phyloP scores from a whole-genome alignment of 2,797 vertebrate genomes.

The Thamnophis elegans region DNA sequence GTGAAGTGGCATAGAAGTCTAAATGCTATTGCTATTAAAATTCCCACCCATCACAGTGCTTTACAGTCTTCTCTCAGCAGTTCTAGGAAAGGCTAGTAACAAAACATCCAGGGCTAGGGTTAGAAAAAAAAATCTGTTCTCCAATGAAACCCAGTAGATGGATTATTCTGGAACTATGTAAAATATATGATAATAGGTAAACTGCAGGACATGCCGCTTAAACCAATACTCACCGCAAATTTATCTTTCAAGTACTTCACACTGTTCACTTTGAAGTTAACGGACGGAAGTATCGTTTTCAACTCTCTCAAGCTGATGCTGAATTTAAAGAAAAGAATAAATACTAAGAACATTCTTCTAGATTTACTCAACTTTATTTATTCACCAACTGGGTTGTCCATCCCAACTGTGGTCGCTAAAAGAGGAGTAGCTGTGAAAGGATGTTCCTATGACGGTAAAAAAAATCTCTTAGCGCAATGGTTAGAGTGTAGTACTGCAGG shows the following conservation, averaged over 20 bases:
- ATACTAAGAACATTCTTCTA: background rate
- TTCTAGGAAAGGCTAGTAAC: too few species aligned
- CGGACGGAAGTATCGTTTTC: slow-evolving; percentile 85
- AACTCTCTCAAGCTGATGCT: slow-evolving; percentile 91
- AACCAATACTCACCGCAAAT: slow-evolving; percentile 76
- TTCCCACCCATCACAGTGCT: too few species aligned
- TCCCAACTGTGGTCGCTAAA: background rate
- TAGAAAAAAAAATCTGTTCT: background rate
- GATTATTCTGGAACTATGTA: background rate
- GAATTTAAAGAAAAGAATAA: background rate
- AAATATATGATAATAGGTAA: background rate
- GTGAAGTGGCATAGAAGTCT: too few species aligned
- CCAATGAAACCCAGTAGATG: background rate
- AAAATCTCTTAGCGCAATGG: too few species aligned
- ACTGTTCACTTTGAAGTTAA: slow-evolving; percentile 88
- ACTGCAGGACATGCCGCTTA: background rate
- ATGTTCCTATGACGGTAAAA: background rate
- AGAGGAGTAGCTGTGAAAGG: background rate
- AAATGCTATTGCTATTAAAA: too few species aligned
- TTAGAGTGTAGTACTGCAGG: too few species aligned
- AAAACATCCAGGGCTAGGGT: too few species aligned
- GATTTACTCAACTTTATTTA: background rate
- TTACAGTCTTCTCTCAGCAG: too few species aligned
- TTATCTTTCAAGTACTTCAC: slow-evolving; percentile 87
- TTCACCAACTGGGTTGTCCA: background rate